Conservation (phyloP, 2,888 invertebrate species). For the Harpagoxenus sublaevis region DNA sequence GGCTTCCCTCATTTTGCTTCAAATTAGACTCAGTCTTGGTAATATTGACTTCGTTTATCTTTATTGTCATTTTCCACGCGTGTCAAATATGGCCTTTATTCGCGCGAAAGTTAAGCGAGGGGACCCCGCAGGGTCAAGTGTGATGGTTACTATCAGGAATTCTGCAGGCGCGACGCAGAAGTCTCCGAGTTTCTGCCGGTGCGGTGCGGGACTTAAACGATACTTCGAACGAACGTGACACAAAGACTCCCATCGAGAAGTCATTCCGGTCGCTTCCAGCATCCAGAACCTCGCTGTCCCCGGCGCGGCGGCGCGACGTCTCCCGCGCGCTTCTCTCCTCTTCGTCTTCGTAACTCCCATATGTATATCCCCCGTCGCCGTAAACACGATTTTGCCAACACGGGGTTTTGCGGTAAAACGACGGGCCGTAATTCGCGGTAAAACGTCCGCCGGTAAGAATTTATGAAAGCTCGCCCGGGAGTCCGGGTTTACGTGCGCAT, state of each 20-base stretch:
- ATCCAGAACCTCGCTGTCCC: slow-evolving; percentile 3
- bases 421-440: slow-evolving; percentile 72
- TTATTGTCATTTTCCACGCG: not conserved
- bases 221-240: slow-evolving; percentile 12
- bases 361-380: slow-evolving; percentile 50
- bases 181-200: not conserved
- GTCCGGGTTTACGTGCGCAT: slow-evolving; percentile 60
- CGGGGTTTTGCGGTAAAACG: slow-evolving; percentile 62
- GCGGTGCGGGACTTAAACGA: not conserved
- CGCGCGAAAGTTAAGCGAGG: not conserved
- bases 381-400: slow-evolving; percentile 54
- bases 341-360: slow-evolving; percentile 44
- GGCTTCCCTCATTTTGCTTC: not conserved
- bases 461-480: slow-evolving; percentile 74
- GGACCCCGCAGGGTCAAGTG: not conserved
- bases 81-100: not conserved
- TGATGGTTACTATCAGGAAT: not conserved
- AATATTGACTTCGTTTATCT: not conserved
- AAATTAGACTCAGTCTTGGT: not conserved
- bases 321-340: not conserved
- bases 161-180: not conserved
- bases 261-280: slow-evolving; percentile 35
- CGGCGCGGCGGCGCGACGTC: not conserved
- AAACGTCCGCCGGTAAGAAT: slow-evolving; percentile 70
- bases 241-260: slow-evolving; percentile 23